Base-by-base conservation (phyloP, 2,113 vertebrate species). In the Salvator merianae region DNA sequence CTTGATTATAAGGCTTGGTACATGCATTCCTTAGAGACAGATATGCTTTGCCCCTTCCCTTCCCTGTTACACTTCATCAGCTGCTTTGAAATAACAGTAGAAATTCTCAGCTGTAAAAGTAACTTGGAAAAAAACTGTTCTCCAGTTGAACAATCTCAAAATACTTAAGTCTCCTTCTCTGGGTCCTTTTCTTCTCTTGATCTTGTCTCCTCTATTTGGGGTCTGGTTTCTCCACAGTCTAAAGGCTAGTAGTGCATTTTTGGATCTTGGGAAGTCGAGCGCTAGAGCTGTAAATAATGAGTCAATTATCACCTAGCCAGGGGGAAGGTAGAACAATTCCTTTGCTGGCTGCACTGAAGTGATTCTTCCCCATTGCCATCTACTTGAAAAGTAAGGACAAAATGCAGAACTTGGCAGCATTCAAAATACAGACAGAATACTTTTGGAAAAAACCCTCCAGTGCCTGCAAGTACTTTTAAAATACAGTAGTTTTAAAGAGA, bases 221-320 rank as follows among this genome's bases (percentile, higher is more conserved):
- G 79, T 77, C 77, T 71, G 22, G 28, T 91, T 79, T 86, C 84
- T 90, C 86, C 77, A 77, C 14, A 2, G 55, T 89, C 16, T 78
- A 76, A 65, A 76, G 81, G 83, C 83, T 79, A 47, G n/a, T 40
- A 40, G 79, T 89, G 63, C 84, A 75, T 71, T 34, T 88, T 87
- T 85, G 87, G 82, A 86, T 88, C 81, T 92, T 91, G 91, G 88
- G 89, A 92, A 88, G 68, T 85, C 92, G 90, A 94, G 88, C 83
- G 53, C 88, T 89, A 73, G 81, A 93, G 59, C 94, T 93, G 85
- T 93, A 92, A 94, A 89, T 95, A 96, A 94, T 93, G 85, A 95
- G 86, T 93, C 92, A 90, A 66, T 96, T 94, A 92, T 82, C 88
- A 84, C 71, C 73, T 91, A 85, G 90, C 88, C 84, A 82, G 1